These are phyloP conservation scores for Cryptocephalus moraei DNA, from an alignment of 2,888 invertebrate species.

Conservation along the genomic window DNA sequence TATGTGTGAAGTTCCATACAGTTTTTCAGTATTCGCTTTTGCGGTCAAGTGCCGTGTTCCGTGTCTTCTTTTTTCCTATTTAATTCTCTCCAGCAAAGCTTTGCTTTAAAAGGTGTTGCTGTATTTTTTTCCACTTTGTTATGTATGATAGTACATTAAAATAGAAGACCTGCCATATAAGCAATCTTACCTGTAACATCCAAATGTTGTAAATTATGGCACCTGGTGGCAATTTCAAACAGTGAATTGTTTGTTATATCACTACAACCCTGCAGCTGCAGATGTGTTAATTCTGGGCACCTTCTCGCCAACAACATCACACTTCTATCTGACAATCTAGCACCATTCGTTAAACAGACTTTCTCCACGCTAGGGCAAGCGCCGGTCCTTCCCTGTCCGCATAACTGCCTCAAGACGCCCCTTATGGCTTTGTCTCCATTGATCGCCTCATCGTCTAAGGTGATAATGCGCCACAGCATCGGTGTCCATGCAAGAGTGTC, in stretches of 20 bases:
- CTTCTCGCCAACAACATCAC: slow-evolving; percentile 64
- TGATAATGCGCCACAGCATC: slow-evolving; percentile 59
- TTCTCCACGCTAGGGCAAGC: slow-evolving; percentile 58
- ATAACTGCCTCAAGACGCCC: slow-evolving; percentile 52
- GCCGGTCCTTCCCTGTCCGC: slow-evolving; percentile 55
- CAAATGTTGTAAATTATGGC: slow-evolving; percentile 72
- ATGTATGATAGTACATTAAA: no score
- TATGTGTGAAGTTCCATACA: no score
- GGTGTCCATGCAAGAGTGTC: slow-evolving; percentile 72
- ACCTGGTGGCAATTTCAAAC: slow-evolving; percentile 68
- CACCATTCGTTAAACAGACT: slow-evolving; percentile 57
- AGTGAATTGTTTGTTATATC: slow-evolving; percentile 67
- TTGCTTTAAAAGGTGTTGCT: no score
- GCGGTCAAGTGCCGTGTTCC: no score
- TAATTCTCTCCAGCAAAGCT: no score
- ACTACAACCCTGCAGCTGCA: slow-evolving; percentile 67
- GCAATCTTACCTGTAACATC: slow-evolving; percentile 64
- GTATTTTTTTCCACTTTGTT: no score
- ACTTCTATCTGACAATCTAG: slow-evolving; percentile 67
- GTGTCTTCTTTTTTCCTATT: no score
- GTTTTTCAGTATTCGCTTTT: no score
- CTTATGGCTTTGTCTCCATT: slow-evolving; percentile 57
- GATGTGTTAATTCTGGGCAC: slow-evolving; percentile 71
- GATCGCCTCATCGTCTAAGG: slow-evolving; percentile 48
- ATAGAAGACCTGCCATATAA: neutral